Evolutionary conservation across 1,140 invertebrate genomes (phyloP), one percentile per base, ranked within the genome.

Genomic region (Pogonomyrmex californicus): DNA sequence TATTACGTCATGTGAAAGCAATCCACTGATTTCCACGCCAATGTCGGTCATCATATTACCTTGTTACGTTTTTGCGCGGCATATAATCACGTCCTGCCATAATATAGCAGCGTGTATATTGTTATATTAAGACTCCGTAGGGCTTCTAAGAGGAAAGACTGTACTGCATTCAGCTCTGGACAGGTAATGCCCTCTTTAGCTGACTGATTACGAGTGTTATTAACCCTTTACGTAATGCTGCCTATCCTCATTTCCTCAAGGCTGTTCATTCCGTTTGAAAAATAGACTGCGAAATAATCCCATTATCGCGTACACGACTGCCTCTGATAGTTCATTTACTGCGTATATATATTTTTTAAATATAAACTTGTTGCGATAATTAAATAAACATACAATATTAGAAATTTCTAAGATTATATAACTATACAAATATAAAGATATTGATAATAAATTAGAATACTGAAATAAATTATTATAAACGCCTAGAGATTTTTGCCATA

Each of bases 1-100:
- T 38, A 49, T 66, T 44, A 75, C 38, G 60, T 54, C 47, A 9
- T 12, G 6, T 36, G n/a, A 60, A 49, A 65, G 49, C 49, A 66
- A 66, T 56, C 70, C 87, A 78, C 66, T 54, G 71, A 60, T 77
- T 56, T 77, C 86, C 77, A 86, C 86, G 75, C 88, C 86, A 79
- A 79, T 89, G 88, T 44, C 51, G 51, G 49, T 86, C 49, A 41
- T 78, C 85, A 87, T 92, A 91, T 92, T 93, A 91, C 90, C 89
- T 93, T 92, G 90, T 92, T 93, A 93, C 91, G 91, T 93, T 93
- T 93, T 93, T 93, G 91, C 88, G 68, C 87, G 88, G 88, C 87
- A 86, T 90, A 92, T 92, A 92, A 93, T 93, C 92, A 93, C 91
- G 89, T 89, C 86, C 86, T 79, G 90, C 85, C 91, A 86, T 91